Conservation (phyloP, 23 tunicate genomes). For the Trididemnum miniatum region DNA sequence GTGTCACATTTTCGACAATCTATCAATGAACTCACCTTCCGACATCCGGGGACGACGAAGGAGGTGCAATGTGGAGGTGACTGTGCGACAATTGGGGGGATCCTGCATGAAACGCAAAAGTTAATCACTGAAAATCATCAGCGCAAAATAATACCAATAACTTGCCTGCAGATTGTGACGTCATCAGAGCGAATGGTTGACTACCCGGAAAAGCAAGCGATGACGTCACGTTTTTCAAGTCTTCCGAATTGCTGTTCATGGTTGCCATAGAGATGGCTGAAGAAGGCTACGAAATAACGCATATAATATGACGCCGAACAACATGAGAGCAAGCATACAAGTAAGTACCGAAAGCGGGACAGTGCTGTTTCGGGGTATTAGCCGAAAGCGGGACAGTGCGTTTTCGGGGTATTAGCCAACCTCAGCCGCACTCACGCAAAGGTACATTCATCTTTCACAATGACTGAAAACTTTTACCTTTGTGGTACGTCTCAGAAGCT, state of each 20-base stretch:
- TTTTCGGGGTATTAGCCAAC: no score
- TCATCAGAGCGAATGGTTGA: slow-evolving; percentile 24
- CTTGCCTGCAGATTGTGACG: slow-evolving; percentile 36
- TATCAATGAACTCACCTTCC: slow-evolving; percentile 16
- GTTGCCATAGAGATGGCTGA: slow-evolving; percentile 15
- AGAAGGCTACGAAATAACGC: slow-evolving; percentile 3
- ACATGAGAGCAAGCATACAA: not conserved
- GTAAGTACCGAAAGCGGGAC: no score
- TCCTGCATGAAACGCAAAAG: not conserved
- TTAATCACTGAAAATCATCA: no score
- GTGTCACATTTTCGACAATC: no score
- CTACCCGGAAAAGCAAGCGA: slow-evolving; percentile 4
- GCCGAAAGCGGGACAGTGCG: no score
- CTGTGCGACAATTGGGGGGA: slow-evolving; percentile 19
- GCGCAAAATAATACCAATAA: no score
- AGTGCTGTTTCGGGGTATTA: no score
- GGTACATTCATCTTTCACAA: no score
- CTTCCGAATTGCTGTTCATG: slow-evolving; percentile 13
- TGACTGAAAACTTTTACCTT: no score
- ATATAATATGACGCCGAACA: not conserved
- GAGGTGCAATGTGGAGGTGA: slow-evolving; percentile 14
- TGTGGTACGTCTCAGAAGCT: no score
- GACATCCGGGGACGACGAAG: slow-evolving; percentile 10
- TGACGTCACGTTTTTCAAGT: slow-evolving; percentile 8
- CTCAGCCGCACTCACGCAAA: no score